A percentile compares a stretch with the other conserved stretches of the same genome.
These are phyloP conservation scores for Drosophila paulistorum DNA, from an alignment of 1,140 invertebrate species.

Conservation along the genomic window DNA sequence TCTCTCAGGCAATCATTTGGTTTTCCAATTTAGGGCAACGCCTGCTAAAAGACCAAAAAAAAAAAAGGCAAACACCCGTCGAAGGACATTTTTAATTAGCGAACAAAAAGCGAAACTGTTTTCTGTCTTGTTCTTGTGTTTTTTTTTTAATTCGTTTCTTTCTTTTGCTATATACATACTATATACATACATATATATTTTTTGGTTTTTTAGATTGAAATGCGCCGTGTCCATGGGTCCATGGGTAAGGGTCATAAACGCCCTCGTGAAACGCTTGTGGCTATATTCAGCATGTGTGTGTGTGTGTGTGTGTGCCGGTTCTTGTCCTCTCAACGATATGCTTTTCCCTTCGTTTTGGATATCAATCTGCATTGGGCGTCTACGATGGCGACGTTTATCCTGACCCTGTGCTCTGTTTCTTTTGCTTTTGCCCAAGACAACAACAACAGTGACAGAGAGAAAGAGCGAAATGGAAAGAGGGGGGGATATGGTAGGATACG, in stretches of 20 bases:
- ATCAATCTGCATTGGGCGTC: conserved; percentile 71
- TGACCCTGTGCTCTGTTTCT: conserved; percentile 32
- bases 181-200: not conserved
- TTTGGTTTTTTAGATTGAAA: conserved; percentile 50
- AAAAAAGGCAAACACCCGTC: conserved; percentile 21
- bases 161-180: not conserved
- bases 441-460: not conserved
- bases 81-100: conserved; percentile 75
- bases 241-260: conserved; percentile 39
- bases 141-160: conserved; percentile 1
- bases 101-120: conserved; percentile 52
- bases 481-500: not conserved
- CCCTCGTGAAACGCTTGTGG: conserved; percentile 49
- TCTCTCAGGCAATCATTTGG: conserved; percentile 8
- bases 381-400: conserved; percentile 47
- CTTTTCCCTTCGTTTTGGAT: conserved; percentile 42
- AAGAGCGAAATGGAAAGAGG: not conserved
- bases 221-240: conserved; percentile 40
- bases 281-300: conserved; percentile 18
- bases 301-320: not conserved
- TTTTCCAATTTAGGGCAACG: conserved; percentile 27
- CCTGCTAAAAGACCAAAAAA: conserved; percentile 4
- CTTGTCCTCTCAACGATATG: conserved; percentile 26
- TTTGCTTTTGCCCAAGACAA: too few relatives aligned
- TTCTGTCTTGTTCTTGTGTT: not conserved